phyloP scores from a whole-genome alignment of 2,888 invertebrate genomes.

The Nomada lathburiana region DNA sequence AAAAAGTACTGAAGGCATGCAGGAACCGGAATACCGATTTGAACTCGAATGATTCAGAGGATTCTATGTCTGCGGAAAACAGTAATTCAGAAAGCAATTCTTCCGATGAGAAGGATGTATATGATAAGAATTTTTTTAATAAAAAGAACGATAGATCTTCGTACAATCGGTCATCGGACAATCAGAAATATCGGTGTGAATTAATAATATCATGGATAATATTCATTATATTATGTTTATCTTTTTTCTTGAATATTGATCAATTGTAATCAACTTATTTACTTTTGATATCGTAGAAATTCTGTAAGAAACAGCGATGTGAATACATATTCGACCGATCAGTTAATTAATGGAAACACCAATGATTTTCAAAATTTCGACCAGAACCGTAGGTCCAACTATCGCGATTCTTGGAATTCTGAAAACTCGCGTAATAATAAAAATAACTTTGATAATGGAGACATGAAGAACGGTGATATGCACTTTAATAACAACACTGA shows the following conservation, averaged over 20 bases:
- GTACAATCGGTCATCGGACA: constrained; percentile 27
- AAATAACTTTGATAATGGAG: constrained; percentile 37
- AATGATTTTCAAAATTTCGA: constrained; percentile 27
- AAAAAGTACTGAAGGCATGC: constrained; percentile 86
- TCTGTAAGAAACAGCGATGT: constrained; percentile 7
- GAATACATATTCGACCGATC: constrained; percentile 27
- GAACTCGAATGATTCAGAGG: constrained; percentile 77
- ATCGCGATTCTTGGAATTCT: constrained; percentile 32
- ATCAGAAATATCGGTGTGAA: constrained; percentile 49
- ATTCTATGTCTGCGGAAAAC: constrained; percentile 78
- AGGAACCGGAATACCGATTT: constrained; percentile 79
- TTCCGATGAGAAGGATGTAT: constrained; percentile 72
- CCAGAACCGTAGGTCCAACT: not conserved
- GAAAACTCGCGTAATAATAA: constrained; percentile 32
- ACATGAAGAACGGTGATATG: constrained; percentile 36
- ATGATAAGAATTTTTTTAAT: constrained; percentile 74
- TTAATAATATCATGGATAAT: not conserved
- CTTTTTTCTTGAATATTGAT: not conserved
- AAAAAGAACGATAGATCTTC: constrained; percentile 44
- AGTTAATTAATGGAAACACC: constrained; percentile 29
- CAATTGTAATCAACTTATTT: not conserved
- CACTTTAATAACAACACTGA: constrained; percentile 39
- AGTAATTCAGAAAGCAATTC: constrained; percentile 71
- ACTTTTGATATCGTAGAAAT: constrained; percentile 1
- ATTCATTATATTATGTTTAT: not conserved